Percentiles rank a stretch among this genome's conserved stretches.
These are phyloP conservation scores for Mormoops blainvillei DNA, from an alignment of 2,113 vertebrate species.

Conservation along the genomic window DNA sequence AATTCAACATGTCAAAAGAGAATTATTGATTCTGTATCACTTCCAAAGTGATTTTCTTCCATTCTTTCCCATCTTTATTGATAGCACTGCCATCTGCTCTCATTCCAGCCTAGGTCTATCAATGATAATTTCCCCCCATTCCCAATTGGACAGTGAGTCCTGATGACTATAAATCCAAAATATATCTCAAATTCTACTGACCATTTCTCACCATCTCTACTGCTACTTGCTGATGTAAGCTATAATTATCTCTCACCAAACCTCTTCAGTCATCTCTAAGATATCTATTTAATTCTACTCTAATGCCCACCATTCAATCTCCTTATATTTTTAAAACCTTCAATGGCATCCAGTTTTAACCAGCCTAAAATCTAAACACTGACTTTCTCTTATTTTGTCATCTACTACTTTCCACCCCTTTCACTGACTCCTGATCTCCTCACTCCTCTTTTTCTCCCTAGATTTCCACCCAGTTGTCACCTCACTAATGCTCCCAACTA, in stretches of 20 bases:
- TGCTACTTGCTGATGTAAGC: background rate
- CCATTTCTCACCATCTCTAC: background rate
- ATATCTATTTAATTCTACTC: background rate
- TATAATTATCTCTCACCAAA: background rate
- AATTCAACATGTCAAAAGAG: background rate
- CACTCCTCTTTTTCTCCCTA: background rate
- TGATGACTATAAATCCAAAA: background rate
- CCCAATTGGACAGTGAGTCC: background rate
- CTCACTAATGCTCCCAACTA: background rate
- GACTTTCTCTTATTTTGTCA: background rate
- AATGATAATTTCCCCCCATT: background rate
- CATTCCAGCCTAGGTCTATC: background rate
- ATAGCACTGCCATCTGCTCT: background rate
- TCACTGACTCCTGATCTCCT: background rate
- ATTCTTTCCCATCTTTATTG: background rate
- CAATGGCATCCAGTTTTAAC: background rate
- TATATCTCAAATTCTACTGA: background rate
- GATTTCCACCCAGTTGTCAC: background rate
- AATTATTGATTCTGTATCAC: background rate
- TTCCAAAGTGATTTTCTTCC: background rate
- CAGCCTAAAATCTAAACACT: background rate
- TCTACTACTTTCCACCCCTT: background rate
- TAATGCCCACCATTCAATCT: background rate
- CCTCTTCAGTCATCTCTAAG: background rate
- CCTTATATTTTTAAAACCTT: background rate